These are phyloP conservation scores for Platalea minor DNA, from an alignment of 2,797 vertebrate genomes.

Conservation along the genomic window DNA sequence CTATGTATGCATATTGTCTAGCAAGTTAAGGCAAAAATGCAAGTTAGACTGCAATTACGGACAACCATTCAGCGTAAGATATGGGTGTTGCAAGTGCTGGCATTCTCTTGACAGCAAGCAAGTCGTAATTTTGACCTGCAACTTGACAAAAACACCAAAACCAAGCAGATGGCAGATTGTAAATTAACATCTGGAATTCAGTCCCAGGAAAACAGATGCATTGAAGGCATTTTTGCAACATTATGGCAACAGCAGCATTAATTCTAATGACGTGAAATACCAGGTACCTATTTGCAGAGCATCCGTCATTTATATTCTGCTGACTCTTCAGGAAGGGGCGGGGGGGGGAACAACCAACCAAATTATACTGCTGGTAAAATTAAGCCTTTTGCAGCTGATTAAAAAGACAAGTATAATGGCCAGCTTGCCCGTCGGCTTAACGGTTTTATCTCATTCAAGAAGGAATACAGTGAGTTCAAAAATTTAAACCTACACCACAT, in stretches of 20 bases:
- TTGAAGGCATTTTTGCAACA: neutral
- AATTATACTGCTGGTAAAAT: neutral
- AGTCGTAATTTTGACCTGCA: neutral
- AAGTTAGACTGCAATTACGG: slow-evolving; percentile 16
- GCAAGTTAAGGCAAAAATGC: neutral
- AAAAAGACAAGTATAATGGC: neutral
- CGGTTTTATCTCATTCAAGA: neutral
- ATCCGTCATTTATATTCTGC: neutral
- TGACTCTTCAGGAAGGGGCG: neutral
- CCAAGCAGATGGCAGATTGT: slow-evolving; percentile 35
- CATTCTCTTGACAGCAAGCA: neutral
- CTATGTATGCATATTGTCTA: neutral
- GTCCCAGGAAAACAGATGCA: slow-evolving; percentile 13
- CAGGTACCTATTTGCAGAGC: neutral
- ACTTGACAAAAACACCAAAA: slow-evolving; percentile 27
- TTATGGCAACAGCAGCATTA: neutral
- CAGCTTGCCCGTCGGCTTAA: neutral
- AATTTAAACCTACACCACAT: neutral
- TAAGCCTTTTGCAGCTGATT: neutral
- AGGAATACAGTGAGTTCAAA: neutral
- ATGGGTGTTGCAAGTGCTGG: neutral
- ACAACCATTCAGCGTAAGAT: neutral
- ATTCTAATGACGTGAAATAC: neutral
- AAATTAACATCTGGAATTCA: slow-evolving; percentile 64
- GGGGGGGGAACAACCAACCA: neutral